Percentiles rank a stretch among this genome's conserved stretches.
These are phyloP conservation scores for Carettochelys insculpta DNA, from an alignment of 2,113 vertebrate species.

Conservation along the genomic window DNA sequence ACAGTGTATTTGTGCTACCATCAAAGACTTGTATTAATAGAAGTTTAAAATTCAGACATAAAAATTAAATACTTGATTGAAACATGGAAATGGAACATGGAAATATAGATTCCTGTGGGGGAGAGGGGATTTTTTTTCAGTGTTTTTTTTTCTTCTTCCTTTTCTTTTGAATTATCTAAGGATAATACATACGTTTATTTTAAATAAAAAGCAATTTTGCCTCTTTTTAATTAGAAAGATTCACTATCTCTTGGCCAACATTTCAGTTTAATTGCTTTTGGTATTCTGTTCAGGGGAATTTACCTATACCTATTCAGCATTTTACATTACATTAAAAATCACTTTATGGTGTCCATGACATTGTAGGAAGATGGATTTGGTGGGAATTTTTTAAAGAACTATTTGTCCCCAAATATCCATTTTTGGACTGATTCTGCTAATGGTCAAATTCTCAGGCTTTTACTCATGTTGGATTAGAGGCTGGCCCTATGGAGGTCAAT, in stretches of 20 bases:
- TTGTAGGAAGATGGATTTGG: not conserved
- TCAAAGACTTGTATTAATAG: not conserved
- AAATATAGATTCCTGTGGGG: not conserved
- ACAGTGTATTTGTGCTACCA: not conserved
- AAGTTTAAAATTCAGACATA: not conserved
- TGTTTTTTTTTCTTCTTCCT: not conserved
- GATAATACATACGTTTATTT: rapidly evolving
- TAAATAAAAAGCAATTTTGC: not conserved
- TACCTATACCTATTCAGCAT: not conserved
- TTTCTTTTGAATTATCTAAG: not conserved
- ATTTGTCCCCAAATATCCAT: not conserved
- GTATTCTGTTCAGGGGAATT: not conserved
- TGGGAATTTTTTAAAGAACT: not conserved
- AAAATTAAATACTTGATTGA: not conserved
- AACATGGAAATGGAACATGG: not conserved
- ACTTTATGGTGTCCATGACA: not conserved
- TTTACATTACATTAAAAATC: not conserved
- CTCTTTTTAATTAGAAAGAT: not conserved
- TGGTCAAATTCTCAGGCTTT: not conserved
- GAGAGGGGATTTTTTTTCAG: not conserved
- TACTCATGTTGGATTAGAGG: not conserved
- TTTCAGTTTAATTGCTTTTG: not conserved
- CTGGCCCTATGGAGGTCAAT: not conserved
- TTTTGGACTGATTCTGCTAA: not conserved
- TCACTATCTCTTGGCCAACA: not conserved